Base-by-base conservation (phyloP, 92 coral and sea anemone genomes). In the Chrysogorgia sp. region DNA sequence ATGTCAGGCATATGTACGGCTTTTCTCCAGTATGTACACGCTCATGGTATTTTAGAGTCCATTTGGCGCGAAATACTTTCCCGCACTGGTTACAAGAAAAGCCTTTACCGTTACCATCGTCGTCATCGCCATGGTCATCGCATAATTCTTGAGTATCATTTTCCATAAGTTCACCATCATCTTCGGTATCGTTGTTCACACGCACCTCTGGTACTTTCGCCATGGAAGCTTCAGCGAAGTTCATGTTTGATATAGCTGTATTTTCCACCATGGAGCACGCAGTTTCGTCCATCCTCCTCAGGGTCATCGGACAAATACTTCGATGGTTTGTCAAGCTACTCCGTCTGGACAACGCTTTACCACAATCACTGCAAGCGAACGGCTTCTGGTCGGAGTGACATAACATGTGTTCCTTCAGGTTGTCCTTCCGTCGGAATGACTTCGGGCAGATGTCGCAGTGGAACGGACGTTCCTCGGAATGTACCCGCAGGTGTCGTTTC, bases 351-450 rank as follows among this genome's bases (percentile, higher is more conserved):
- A 72, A 41, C 2, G 79, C 58, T 22, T 72, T 72, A 7, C 79
- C 79, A 23, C 79, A 72, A 34, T 72, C 47, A 0, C 33, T 14
- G 29, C 79, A 72, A 20, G 79, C 20, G 56, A 72, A 72, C 25
- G 79, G 79, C 22, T 72, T 72, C 22, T 72, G 45, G 19, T 72
- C 79, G 22, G 79, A 72, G 23, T 72, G 79, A n/a, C 79, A 72
- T 21, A 72, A 28, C 79, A 56, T 28, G 41, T 72, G 79, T 9
- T 72, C 79, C 55, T 72, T 72, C 31, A 72, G 37, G 65, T 72
- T 72, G 43, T 72, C 79, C 59, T 72, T 72, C 12, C 79, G 79
- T 72, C 79, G 64, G 79, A 72, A 72, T 41, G 79, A 72, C 65
- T 72, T 72, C 21, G 79, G 25, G 79, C 79, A 72, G 22, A 72